Evolutionary conservation across 2,888 invertebrate genomes (phyloP).

Genomic region (Tenthredo notha): DNA sequence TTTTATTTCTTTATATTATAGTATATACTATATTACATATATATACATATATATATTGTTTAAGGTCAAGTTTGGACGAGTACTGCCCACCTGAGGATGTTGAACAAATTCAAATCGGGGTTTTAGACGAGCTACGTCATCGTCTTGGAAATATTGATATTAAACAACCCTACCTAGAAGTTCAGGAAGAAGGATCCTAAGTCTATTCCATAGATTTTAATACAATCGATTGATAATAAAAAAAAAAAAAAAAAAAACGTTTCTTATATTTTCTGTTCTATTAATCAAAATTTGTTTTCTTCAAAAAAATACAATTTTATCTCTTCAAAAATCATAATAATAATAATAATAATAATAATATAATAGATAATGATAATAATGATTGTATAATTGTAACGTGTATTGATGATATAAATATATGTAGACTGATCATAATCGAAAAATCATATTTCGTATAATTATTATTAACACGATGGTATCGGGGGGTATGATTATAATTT

Average conservation of each 20-base stretch:
- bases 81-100: constrained; percentile 94
- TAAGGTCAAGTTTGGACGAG: constrained; percentile 90
- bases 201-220: not conserved
- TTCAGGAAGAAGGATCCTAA: constrained; percentile 53
- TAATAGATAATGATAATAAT: not conserved
- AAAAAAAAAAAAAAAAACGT: too few species aligned
- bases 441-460: too few species aligned
- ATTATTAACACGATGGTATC: too few species aligned
- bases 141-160: constrained; percentile 69
- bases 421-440: too few species aligned
- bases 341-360: not conserved
- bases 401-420: too few species aligned
- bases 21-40: too few species aligned
- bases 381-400: too few species aligned
- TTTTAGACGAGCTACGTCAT: constrained; percentile 81
- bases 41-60: constrained; percentile 39
- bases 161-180: constrained; percentile 67
- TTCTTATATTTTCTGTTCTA: not conserved
- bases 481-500: too few species aligned
- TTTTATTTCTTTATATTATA: too few species aligned
- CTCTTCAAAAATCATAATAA: not conserved
- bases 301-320: not conserved
- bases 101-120: constrained; percentile 87
- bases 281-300: not conserved
- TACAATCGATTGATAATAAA: not conserved